Conservation (phyloP, 2,888 invertebrate genomes). For the Pristionchus exspectatus region DNA sequence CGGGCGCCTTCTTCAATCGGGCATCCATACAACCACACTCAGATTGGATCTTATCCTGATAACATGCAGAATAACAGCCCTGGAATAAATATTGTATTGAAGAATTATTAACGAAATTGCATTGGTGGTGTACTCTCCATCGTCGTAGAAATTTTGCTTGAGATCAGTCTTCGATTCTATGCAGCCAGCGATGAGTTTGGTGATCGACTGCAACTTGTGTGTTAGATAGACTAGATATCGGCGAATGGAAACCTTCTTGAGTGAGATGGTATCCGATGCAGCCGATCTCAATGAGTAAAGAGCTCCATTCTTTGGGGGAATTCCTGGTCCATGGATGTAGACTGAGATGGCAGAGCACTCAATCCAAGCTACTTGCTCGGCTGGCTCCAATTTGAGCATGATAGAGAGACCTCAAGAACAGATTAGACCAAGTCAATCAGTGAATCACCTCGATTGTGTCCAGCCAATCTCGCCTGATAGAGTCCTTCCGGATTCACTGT, state of each 20-base stretch:
- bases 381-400: constrained; percentile 12
- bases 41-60: constrained; percentile 22
- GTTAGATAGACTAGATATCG: neutral
- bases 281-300: neutral
- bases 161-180: neutral
- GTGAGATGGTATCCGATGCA: neutral
- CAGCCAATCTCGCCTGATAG: neutral
- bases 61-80: constrained; percentile 47
- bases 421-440: neutral
- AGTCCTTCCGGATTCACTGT: neutral
- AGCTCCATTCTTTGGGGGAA: neutral
- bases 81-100: neutral
- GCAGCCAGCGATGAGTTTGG: neutral
- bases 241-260: neutral
- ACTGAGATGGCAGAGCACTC: neutral
- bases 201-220: neutral
- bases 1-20: neutral
- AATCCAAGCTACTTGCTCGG: constrained; percentile 37
- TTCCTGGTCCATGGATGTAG: constrained; percentile 43
- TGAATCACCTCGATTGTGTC: neutral
- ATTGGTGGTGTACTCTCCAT: constrained; percentile 42
- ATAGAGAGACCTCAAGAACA: neutral
- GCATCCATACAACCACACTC: constrained; percentile 48
- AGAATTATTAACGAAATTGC: neutral
- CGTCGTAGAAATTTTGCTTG: constrained; percentile 28